These are phyloP conservation scores for Drosophila triauraria DNA, from an alignment of 1,140 invertebrate species.

Conservation along the genomic window DNA sequence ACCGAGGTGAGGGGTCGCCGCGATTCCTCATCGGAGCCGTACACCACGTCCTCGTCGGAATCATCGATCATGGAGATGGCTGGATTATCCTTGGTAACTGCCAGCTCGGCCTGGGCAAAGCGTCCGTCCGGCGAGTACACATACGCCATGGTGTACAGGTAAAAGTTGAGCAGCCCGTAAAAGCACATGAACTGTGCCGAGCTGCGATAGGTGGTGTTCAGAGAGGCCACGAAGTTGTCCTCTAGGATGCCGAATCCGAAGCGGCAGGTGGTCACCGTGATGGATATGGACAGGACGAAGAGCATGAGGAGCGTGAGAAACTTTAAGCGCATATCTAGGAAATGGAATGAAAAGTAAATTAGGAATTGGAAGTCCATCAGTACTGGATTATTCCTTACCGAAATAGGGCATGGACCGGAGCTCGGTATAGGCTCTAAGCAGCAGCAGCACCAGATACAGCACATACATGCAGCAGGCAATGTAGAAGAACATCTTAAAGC, in stretches of 20 bases:
- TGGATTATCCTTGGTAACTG: conserved; percentile 98
- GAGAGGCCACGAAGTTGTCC: conserved; percentile 96
- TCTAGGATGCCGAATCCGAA: conserved; percentile 95
- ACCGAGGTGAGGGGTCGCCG: conserved; percentile 88
- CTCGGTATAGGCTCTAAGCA: conserved; percentile 96
- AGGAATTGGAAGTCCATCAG: not conserved
- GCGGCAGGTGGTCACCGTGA: conserved; percentile 91
- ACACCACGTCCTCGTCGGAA: conserved; percentile 98
- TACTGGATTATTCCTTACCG: conserved; percentile 88
- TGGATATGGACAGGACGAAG: conserved; percentile 92
- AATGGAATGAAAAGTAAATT: not conserved
- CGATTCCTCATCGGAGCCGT: conserved; percentile 96
- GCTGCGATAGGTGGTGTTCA: conserved; percentile 94
- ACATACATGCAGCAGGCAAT: conserved; percentile 93
- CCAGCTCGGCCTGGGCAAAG: conserved; percentile 92
- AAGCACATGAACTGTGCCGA: conserved; percentile 97
- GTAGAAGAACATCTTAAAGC: conserved; percentile 95
- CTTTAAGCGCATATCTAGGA: conserved; percentile 94
- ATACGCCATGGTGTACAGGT: conserved; percentile 96
- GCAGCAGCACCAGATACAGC: conserved; percentile 92
- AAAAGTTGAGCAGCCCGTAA: conserved; percentile 98
- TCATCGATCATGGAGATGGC: conserved; percentile 99
- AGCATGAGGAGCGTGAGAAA: conserved; percentile 95
- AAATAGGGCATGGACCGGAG: conserved; percentile 98
- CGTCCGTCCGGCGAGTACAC: conserved; percentile 95